These are phyloP conservation scores for Toxonevra muliebris DNA, from an alignment of 2,888 invertebrate genomes.

Conservation along the genomic window DNA sequence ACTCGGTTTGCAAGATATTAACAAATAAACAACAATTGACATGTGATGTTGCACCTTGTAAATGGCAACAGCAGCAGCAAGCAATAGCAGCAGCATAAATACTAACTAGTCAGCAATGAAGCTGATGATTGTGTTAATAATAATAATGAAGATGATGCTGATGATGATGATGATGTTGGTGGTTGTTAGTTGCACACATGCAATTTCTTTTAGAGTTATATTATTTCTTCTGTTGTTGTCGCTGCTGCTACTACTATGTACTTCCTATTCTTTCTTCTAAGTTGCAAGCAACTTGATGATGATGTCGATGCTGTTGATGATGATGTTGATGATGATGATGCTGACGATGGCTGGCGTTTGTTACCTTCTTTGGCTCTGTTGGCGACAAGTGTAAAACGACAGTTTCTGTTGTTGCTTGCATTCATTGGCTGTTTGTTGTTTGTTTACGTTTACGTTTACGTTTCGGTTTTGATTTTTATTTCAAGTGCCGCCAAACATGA, in stretches of 20 bases:
- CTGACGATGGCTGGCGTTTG: slow-evolving; percentile 38
- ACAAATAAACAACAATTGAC: slow-evolving; percentile 26
- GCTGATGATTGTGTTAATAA: no score
- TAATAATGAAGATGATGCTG: no score
- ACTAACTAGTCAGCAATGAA: no score
- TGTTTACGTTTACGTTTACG: neutral
- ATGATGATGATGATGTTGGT: no score
- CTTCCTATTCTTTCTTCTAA: no score
- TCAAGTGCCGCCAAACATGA: slow-evolving; percentile 62
- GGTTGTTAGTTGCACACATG: no score
- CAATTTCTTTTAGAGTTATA: no score
- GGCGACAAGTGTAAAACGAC: slow-evolving; percentile 63
- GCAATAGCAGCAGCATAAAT: neutral
- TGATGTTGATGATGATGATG: neutral
- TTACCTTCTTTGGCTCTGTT: slow-evolving; percentile 58
- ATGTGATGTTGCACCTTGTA: slow-evolving; percentile 32
- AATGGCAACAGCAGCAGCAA: slow-evolving; percentile 41
- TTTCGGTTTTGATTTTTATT: slow-evolving; percentile 47
- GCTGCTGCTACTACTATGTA: no score
- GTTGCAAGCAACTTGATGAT: no score
- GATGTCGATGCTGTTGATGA: no score
- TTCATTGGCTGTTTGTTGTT: slow-evolving; percentile 2
- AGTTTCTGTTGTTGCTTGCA: slow-evolving; percentile 33
- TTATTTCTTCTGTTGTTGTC: no score
- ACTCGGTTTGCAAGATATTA: neutral